phyloP scores from a whole-genome alignment of 2,888 invertebrate genomes.

The Pegoplata infirma region DNA sequence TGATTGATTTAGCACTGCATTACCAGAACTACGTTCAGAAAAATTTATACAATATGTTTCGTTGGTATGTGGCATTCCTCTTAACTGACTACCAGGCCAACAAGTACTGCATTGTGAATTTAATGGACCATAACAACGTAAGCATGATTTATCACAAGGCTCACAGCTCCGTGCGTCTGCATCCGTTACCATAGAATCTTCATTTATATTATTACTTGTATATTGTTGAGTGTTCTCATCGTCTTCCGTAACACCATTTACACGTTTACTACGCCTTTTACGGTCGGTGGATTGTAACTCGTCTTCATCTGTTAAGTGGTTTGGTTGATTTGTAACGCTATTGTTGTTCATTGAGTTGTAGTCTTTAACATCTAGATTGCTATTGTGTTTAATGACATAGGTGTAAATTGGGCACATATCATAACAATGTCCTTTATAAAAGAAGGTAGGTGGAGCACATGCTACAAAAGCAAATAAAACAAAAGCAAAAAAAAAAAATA shows the following conservation, averaged over 20 bases:
- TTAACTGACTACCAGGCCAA: slow-evolving; percentile 72
- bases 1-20: slow-evolving; percentile 38
- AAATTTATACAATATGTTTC: slow-evolving; percentile 75
- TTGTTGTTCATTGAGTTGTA: slow-evolving; percentile 21
- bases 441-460: slow-evolving; percentile 72
- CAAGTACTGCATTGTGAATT: slow-evolving; percentile 75
- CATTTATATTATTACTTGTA: not conserved
- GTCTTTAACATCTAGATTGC: not conserved
- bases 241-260: slow-evolving; percentile 1
- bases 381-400: slow-evolving; percentile 60
- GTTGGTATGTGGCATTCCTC: slow-evolving; percentile 66
- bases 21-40: slow-evolving; percentile 73
- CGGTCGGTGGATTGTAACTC: slow-evolving; percentile 71
- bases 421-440: slow-evolving; percentile 74
- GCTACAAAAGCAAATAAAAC: slow-evolving; percentile 65
- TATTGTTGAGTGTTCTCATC: slow-evolving; percentile 1
- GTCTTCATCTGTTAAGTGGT: slow-evolving; percentile 37
- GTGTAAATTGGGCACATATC: slow-evolving; percentile 73
- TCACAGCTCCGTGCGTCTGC: slow-evolving; percentile 64
- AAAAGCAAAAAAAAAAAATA: slow-evolving; percentile 9
- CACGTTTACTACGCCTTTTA: slow-evolving; percentile 52
- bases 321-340: slow-evolving; percentile 1
- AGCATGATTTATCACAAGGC: slow-evolving; percentile 73
- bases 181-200: slow-evolving; percentile 11
- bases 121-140: slow-evolving; percentile 74